A percentile compares a stretch with the other conserved stretches of the same genome.
Conservation (phyloP, 1,140 invertebrate species). For the Thrips palmi region DNA sequence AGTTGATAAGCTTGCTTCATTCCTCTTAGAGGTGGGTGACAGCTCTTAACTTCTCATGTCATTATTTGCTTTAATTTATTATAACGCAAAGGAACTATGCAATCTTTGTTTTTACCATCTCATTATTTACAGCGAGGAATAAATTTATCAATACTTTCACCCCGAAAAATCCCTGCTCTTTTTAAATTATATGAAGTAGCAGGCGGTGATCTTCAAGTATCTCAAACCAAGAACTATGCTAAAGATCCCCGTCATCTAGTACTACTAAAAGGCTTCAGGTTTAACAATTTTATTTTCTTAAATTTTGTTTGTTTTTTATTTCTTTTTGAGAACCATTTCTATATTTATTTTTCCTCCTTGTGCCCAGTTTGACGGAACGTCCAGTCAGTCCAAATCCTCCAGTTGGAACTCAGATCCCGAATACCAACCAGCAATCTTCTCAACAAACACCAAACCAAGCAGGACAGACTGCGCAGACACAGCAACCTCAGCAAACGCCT, state of each 20-base stretch:
- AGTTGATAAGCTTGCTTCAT: slow-evolving; percentile 50
- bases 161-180: slow-evolving; percentile 64
- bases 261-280: slow-evolving; percentile 52
- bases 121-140: slow-evolving; percentile 46
- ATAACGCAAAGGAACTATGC: not conserved
- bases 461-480: not conserved
- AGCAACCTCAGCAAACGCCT: slow-evolving; percentile 5
- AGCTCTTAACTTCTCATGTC: no score
- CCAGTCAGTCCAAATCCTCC: slow-evolving; percentile 51
- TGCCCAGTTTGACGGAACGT: slow-evolving; percentile 52
- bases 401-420: slow-evolving; percentile 23
- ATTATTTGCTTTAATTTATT: not conserved
- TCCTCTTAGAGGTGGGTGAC: slow-evolving; percentile 50
- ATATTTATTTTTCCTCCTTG: slow-evolving; percentile 3
- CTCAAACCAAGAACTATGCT: slow-evolving; percentile 75
- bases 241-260: slow-evolving; percentile 74
- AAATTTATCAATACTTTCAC: slow-evolving; percentile 73
- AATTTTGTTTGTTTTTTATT: not conserved
- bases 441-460: slow-evolving; percentile 7
- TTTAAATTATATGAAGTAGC: slow-evolving; percentile 66
- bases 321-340: slow-evolving; percentile 9
- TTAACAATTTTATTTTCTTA: slow-evolving; percentile 2
- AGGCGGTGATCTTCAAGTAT: slow-evolving; percentile 59
- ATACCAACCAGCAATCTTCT: slow-evolving; percentile 21
- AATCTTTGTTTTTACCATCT: slow-evolving; percentile 12